A percentile compares a stretch with the other conserved stretches of the same genome.
These are phyloP conservation scores for Neocrepidodera transversa DNA, from an alignment of 2,888 invertebrate genomes.

Conservation along the genomic window DNA sequence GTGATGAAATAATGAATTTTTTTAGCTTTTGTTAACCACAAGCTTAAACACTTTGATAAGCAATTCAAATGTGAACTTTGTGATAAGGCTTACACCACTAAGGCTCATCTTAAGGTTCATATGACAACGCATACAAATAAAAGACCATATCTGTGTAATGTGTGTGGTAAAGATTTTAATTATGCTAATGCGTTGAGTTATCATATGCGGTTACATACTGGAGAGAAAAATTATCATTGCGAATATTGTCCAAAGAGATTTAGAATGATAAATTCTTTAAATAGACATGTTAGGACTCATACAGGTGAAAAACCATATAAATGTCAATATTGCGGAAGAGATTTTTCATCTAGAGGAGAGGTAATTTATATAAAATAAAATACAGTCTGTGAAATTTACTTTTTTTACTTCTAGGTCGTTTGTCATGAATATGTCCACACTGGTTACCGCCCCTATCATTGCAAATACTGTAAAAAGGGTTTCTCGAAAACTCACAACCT, in stretches of 20 bases:
- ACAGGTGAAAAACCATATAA: slow-evolving; percentile 81
- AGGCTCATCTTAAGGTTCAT: slow-evolving; percentile 76
- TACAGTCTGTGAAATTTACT: not conserved
- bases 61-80: slow-evolving; percentile 69
- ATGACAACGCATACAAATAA: slow-evolving; percentile 79
- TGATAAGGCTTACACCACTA: slow-evolving; percentile 72
- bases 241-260: slow-evolving; percentile 45
- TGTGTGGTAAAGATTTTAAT: slow-evolving; percentile 84
- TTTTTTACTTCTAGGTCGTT: slow-evolving; percentile 15
- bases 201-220: slow-evolving; percentile 49
- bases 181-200: slow-evolving; percentile 68
- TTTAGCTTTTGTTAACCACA: slow-evolving; percentile 44
- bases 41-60: slow-evolving; percentile 59
- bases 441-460: slow-evolving; percentile 58
- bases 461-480: slow-evolving; percentile 60
- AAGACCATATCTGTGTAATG: slow-evolving; percentile 78
- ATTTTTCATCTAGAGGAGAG: slow-evolving; percentile 76
- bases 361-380: not conserved
- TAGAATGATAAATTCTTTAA: slow-evolving; percentile 63
- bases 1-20: no score
- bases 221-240: slow-evolving; percentile 48
- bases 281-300: slow-evolving; percentile 79
- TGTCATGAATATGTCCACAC: slow-evolving; percentile 58
- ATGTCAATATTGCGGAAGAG: slow-evolving; percentile 76
- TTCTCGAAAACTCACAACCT: slow-evolving; percentile 59